These are phyloP conservation scores for Coturnix japonica DNA, from an alignment of 2,113 vertebrate genomes.

Conservation along the genomic window DNA sequence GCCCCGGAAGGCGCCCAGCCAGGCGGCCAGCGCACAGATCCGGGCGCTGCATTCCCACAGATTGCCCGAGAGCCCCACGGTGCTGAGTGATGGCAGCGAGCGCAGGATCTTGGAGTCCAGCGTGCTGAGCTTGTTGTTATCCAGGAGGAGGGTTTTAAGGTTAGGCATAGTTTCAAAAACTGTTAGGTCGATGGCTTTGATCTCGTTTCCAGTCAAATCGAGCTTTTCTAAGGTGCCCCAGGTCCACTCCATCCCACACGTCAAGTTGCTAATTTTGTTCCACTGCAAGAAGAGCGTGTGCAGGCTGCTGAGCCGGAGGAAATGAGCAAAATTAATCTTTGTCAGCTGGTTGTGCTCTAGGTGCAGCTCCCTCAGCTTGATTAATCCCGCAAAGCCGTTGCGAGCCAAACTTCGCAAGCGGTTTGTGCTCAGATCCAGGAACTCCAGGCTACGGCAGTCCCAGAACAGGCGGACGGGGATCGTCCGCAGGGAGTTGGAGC, in stretches of 20 bases:
- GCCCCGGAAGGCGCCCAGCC: slow-evolving; percentile 95
- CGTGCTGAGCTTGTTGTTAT: slow-evolving; percentile 96
- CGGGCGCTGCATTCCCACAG: slow-evolving; percentile 97
- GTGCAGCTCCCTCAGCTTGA: slow-evolving; percentile 97
- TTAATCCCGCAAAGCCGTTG: slow-evolving; percentile 97
- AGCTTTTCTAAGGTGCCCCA: slow-evolving; percentile 97
- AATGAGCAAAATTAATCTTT: slow-evolving; percentile 99
- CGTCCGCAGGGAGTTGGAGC: slow-evolving; percentile 96
- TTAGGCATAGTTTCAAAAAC: slow-evolving; percentile 97
- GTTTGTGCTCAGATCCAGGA: slow-evolving; percentile 97
- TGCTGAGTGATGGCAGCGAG: slow-evolving; percentile 90
- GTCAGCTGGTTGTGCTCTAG: slow-evolving; percentile 99
- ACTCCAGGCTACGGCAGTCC: slow-evolving; percentile 99
- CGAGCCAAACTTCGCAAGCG: slow-evolving; percentile 96
- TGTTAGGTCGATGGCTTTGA: slow-evolving; percentile 89
- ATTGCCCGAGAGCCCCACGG: slow-evolving; percentile 94
- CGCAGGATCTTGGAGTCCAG: slow-evolving; percentile 89
- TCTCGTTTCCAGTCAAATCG: slow-evolving; percentile 95
- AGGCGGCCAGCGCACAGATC: slow-evolving; percentile 94
- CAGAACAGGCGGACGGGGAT: slow-evolving; percentile 96
- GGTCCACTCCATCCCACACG: slow-evolving; percentile 97
- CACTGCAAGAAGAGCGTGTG: slow-evolving; percentile 96
- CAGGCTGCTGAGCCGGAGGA: slow-evolving; percentile 94
- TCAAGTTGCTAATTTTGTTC: slow-evolving; percentile 98
- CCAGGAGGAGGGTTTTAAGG: slow-evolving; percentile 95